A percentile compares a stretch with the other conserved stretches of the same genome.
Evolutionary conservation across 2,113 vertebrate species (phyloP).

Genomic region (Astur gentilis): DNA sequence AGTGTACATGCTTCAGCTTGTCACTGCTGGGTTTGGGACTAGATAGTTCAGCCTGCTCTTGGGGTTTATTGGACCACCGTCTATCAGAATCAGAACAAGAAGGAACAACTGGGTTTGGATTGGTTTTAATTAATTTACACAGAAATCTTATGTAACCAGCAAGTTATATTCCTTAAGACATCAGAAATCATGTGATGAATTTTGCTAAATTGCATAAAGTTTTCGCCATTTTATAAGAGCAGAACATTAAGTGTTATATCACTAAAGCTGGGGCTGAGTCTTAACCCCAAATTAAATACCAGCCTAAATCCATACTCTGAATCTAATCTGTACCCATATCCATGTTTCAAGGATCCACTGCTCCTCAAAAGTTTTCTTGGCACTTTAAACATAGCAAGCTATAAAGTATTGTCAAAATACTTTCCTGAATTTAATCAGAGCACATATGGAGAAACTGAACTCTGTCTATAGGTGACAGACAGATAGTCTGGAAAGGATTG

Average conservation of each 20-base stretch:
- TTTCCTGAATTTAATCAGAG: background rate
- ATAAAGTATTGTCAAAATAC: background rate
- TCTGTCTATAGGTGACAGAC: background rate
- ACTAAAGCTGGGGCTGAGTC: background rate
- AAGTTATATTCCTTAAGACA: background rate
- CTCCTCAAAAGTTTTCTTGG: background rate
- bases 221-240: background rate
- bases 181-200: background rate
- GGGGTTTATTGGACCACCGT: too few relatives aligned
- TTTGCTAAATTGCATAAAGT: background rate
- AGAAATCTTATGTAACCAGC: background rate
- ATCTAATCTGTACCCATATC: background rate
- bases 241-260: background rate
- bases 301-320: background rate
- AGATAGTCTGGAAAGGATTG: background rate
- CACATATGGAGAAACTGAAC: background rate
- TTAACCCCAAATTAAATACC: background rate
- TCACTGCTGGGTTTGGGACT: background rate
- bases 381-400: background rate
- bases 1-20: background rate
- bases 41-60: background rate
- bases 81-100: background rate
- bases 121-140: background rate
- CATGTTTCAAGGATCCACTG: too few relatives aligned
- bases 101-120: background rate